Evolutionary conservation across 2,888 invertebrate species (phyloP), one percentile per base, ranked within the genome.

Genomic region (Oscheius onirici): DNA sequence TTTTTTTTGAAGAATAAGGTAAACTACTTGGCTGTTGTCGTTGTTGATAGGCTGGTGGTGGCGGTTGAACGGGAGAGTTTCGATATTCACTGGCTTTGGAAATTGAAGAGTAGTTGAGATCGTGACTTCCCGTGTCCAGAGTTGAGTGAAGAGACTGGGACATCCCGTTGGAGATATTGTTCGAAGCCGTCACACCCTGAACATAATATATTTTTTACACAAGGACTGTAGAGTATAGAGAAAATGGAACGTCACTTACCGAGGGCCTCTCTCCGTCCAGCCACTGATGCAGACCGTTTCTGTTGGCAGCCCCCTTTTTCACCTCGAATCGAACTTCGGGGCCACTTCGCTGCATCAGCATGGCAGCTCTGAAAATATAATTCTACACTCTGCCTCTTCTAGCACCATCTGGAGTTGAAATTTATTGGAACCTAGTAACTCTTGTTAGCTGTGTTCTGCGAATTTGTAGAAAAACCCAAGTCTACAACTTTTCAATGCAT

Each of bases 281-380:
- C 73, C 96, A 90, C 17, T 95, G 94, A 17, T 95, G 95, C 69
- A 99, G 90, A 28, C 97, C 97, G 89, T 99, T 97, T 88, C 94
- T 93, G 85, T 96, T 93, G 61, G 97, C 99, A 61, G 96, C 97
- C 89, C 97, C 95, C 89, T 97, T 97, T 26, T 95, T 96, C 73
- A 99, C 97, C 89, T 96, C 95, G 77, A 99, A 89, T 8, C 93
- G 93, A 34, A 99, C 97, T 5, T 94, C 92, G 49, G 94, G 94
- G 10, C 97, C 96, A 15, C 97, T 97, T 69, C 94, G 91, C 55
- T 95, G 95, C 88, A 99, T 91, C 88, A 95, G 93, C 88, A 97
- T 95, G 2, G 99, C 99, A 74, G 99, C 99, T 89, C 94, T 92
- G 85, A 49, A 86, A 77, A 24, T 26, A 24, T 6, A 8, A 34